Conservation (phyloP, 2,797 vertebrate genomes). For the Oreortyx pictus region DNA sequence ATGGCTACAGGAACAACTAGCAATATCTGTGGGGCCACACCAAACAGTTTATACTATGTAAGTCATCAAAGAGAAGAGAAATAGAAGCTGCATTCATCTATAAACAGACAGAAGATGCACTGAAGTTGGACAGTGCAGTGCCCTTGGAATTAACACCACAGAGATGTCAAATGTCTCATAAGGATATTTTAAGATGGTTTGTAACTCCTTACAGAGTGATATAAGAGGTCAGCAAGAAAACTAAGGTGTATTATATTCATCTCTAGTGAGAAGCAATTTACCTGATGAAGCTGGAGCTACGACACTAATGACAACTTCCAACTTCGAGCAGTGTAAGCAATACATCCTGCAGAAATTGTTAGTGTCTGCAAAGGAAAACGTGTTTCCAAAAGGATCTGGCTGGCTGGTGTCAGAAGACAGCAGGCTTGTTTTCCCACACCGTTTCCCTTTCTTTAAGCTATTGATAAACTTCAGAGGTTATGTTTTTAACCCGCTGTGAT, state of each 20-base stretch:
- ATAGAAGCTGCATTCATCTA: not conserved
- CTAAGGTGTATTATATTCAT: not conserved
- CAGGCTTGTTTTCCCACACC: not conserved
- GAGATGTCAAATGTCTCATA: not conserved
- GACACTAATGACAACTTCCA: not conserved
- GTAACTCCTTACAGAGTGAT: fast-evolving
- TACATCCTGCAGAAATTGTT: not conserved
- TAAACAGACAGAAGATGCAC: not conserved
- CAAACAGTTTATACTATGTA: not conserved
- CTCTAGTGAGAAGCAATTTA: not conserved
- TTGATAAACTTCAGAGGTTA: not conserved
- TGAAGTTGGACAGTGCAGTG: not conserved
- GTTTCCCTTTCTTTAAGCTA: not conserved
- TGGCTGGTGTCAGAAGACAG: fast-evolving
- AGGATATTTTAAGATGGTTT: not conserved
- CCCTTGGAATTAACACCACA: not conserved
- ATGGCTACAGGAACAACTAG: not conserved
- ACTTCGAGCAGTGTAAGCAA: not conserved
- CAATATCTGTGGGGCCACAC: conserved; percentile 19
- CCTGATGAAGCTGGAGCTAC: not conserved
- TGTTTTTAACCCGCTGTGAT: fast-evolving
- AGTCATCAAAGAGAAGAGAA: conserved; percentile 36
- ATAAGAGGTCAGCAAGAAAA: not conserved
- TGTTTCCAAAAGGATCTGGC: not conserved
- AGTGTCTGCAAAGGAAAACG: not conserved